A percentile compares a stretch with the other conserved stretches of the same genome.
Conservation (phyloP, 2,888 invertebrate genomes). For the Apocheima hispidaria region DNA sequence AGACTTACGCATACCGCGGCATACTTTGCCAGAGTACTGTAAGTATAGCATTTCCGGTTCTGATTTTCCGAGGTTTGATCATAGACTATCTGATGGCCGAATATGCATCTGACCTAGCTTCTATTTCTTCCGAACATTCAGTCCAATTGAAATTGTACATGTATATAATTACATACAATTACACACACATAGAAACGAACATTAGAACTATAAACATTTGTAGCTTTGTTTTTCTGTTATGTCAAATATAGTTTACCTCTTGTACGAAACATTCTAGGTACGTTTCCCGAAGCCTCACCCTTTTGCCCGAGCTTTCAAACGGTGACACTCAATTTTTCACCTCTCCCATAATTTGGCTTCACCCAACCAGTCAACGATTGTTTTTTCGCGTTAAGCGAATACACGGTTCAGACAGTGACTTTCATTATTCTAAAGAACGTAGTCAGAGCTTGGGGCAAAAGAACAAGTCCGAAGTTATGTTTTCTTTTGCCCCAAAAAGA, state of each 20-base stretch:
- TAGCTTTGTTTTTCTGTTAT: neutral
- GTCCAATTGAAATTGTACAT: too few species aligned
- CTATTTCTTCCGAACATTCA: too few species aligned
- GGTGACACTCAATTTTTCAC: slow-evolving; percentile 23
- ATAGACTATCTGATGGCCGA: too few species aligned
- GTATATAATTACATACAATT: too few species aligned
- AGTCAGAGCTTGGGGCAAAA: neutral
- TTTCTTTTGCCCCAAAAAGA: too few species aligned
- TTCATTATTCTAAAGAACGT: slow-evolving; percentile 8
- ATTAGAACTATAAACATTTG: neutral
- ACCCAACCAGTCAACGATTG: slow-evolving; percentile 17
- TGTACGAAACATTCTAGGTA: neutral
- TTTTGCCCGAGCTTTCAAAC: slow-evolving; percentile 5
- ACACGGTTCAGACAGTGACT: slow-evolving; percentile 13
- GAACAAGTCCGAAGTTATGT: neutral
- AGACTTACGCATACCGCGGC: too few species aligned
- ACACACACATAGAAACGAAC: neutral
- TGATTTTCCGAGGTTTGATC: too few species aligned
- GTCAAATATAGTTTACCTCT: neutral
- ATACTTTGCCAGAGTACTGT: too few species aligned
- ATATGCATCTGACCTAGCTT: too few species aligned
- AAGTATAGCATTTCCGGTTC: too few species aligned
- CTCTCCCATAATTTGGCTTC: slow-evolving; percentile 10
- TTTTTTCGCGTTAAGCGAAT: slow-evolving; percentile 21
- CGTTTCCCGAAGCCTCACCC: slow-evolving; percentile 7